Percentiles rank a stretch among this genome's conserved stretches.
Evolutionary conservation across 1,140 invertebrate species (phyloP).

Genomic region (Drosophila azteca): DNA sequence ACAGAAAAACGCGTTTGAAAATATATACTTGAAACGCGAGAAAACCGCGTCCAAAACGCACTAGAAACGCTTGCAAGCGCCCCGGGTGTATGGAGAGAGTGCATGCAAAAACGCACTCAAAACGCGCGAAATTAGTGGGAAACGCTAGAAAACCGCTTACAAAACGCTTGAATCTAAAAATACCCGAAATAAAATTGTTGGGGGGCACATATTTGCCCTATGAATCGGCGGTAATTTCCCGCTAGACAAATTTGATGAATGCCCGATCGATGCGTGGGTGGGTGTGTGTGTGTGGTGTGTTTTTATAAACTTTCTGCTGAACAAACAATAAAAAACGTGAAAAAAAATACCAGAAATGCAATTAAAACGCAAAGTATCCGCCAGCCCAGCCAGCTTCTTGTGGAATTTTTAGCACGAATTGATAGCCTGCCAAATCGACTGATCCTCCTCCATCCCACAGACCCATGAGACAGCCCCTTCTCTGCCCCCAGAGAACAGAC

Average conservation of each 20-base stretch:
- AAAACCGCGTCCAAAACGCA: slow-evolving; percentile 1
- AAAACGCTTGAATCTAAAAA: slow-evolving; percentile 47
- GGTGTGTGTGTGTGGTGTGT: slow-evolving; percentile 32
- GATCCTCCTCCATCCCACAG: too few species aligned
- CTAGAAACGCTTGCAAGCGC: not conserved
- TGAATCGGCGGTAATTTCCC: slow-evolving; percentile 59
- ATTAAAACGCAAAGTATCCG: slow-evolving; percentile 61
- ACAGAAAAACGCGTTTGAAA: too few species aligned
- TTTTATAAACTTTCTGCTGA: slow-evolving; percentile 63
- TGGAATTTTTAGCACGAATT: slow-evolving; percentile 46
- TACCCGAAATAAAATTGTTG: slow-evolving; percentile 8
- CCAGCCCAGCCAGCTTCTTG: not conserved
- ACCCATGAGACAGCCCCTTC: too few species aligned
- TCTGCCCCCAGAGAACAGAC: not conserved
- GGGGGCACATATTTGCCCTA: slow-evolving; percentile 17
- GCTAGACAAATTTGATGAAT: slow-evolving; percentile 33
- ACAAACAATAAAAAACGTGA: slow-evolving; percentile 6
- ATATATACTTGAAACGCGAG: not conserved
- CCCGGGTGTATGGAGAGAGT: too few species aligned
- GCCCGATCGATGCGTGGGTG: slow-evolving; percentile 4
- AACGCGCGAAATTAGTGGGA: slow-evolving; percentile 5
- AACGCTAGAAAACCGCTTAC: slow-evolving; percentile 30
- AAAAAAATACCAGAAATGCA: slow-evolving; percentile 47
- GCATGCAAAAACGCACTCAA: not conserved
- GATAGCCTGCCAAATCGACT: slow-evolving; percentile 25